phyloP scores from a whole-genome alignment of 2,797 vertebrate species.

The Hafferia zeledoni region DNA sequence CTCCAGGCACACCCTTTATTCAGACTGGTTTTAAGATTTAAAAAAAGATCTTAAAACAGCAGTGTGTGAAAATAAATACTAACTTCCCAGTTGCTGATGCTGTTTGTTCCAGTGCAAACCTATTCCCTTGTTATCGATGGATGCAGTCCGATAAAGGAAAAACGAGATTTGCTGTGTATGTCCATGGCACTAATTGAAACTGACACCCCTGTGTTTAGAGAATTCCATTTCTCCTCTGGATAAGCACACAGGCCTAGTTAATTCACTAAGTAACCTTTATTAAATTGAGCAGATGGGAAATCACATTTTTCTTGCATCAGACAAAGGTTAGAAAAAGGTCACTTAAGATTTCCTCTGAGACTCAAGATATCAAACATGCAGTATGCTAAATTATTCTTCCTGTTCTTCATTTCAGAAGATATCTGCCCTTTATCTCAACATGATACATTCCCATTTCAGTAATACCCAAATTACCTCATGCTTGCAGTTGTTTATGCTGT shows the following conservation, averaged over 20 bases:
- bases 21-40: slow-evolving; percentile 10
- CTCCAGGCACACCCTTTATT: background rate
- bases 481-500: background rate
- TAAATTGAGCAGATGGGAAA: slow-evolving; percentile 80
- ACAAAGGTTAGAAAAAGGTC: slow-evolving; percentile 74
- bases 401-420: background rate
- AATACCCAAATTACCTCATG: background rate
- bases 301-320: slow-evolving; percentile 65
- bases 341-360: slow-evolving; percentile 60
- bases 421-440: background rate
- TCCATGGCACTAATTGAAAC: slow-evolving; percentile 85
- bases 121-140: background rate
- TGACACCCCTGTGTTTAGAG: slow-evolving; percentile 79
- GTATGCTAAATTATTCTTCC: background rate
- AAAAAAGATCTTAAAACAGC: background rate
- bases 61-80: background rate
- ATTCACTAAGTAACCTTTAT: slow-evolving; percentile 85
- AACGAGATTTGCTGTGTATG: slow-evolving; percentile 78
- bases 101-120: background rate
- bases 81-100: background rate
- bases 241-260: slow-evolving; percentile 75
- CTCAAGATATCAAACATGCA: background rate
- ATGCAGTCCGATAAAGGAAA: slow-evolving; percentile 57
- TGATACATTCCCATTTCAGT: background rate
- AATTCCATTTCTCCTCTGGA: slow-evolving; percentile 67